phyloP scores from a whole-genome alignment of 2,888 invertebrate species.

The Chirona hameri region DNA sequence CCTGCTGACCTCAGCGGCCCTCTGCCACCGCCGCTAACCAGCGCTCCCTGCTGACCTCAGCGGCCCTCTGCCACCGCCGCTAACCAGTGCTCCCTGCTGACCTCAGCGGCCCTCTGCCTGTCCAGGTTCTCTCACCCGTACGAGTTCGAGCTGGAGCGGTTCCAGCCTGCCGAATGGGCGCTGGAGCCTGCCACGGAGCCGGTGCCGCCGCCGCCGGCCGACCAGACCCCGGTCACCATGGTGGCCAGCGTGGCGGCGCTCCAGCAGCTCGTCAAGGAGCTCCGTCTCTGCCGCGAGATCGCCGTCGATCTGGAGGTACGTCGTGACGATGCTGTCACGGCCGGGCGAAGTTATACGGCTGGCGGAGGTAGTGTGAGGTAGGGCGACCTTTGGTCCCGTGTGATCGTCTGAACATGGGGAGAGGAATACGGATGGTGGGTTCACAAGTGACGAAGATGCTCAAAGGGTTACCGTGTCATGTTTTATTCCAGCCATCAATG shows the following conservation, averaged over 20 bases:
- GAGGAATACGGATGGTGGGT: too few relatives aligned
- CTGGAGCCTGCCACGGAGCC: constrained; percentile 50
- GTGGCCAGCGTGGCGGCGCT: constrained; percentile 65
- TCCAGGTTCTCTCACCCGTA: constrained; percentile 82
- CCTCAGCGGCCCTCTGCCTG: constrained; percentile 30
- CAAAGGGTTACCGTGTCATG: too few relatives aligned
- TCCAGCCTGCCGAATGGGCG: constrained; percentile 54
- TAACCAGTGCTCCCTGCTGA: neutral
- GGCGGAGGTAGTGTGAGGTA: neutral
- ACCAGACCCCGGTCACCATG: constrained; percentile 63
- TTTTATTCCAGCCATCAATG: too few relatives aligned
- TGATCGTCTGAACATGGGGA: neutral
- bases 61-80: too few relatives aligned
- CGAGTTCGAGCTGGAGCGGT: constrained; percentile 73
- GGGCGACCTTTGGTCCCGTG: neutral
- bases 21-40: too few relatives aligned
- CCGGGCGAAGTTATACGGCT: neutral
- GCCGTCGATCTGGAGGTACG: constrained; percentile 74
- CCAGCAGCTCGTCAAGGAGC: constrained; percentile 60
- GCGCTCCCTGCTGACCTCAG: neutral
- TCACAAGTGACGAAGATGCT: too few relatives aligned
- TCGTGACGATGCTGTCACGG: neutral
- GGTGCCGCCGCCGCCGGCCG: constrained; percentile 53
- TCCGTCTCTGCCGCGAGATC: constrained; percentile 66
- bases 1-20: neutral